Percentiles rank a stretch among this genome's conserved stretches.
phyloP scores from a whole-genome alignment of 2,888 invertebrate species.

The Carabus problematicus region DNA sequence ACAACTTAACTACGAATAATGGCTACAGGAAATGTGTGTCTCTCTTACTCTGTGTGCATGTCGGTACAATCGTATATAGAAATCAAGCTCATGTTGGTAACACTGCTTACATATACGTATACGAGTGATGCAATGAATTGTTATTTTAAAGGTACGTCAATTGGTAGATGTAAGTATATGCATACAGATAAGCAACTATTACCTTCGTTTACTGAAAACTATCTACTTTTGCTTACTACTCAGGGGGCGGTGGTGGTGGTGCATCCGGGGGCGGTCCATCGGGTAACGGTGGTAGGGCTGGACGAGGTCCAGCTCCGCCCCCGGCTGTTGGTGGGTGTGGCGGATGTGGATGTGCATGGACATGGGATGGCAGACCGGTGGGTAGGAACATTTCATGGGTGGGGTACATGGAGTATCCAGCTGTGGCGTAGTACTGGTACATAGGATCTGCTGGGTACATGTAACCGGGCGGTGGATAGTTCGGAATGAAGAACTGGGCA shows the following conservation, averaged over 20 bases:
- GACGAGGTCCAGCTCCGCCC: not conserved
- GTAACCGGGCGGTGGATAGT: conserved; percentile 43
- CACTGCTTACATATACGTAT: too few relatives aligned
- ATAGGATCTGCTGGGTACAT: conserved; percentile 36
- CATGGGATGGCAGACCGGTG: conserved; percentile 33
- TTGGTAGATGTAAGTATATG: too few relatives aligned
- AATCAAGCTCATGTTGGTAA: too few relatives aligned
- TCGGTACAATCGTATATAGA: too few relatives aligned
- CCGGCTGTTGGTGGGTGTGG: conserved; percentile 28
- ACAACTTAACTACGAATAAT: too few relatives aligned
- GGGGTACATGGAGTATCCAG: conserved; percentile 53
- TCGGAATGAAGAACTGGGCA: conserved; percentile 33
- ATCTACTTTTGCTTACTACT: conserved; percentile 48
- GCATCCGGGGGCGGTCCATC: conserved; percentile 67
- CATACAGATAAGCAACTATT: too few relatives aligned
- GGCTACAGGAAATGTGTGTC: too few relatives aligned
- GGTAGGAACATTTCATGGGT: conserved; percentile 51
- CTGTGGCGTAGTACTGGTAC: conserved; percentile 51
- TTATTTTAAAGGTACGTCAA: too few relatives aligned
- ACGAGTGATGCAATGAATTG: too few relatives aligned
- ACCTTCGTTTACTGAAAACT: too few relatives aligned
- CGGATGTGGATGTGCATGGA: too few relatives aligned
- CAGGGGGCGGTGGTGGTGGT: conserved; percentile 70
- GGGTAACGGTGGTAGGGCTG: conserved; percentile 63
- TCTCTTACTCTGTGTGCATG: too few relatives aligned